Percentiles rank a stretch among this genome's conserved stretches.
phyloP scores from a whole-genome alignment of 2,113 vertebrate genomes.

The Henicopernis longicauda region DNA sequence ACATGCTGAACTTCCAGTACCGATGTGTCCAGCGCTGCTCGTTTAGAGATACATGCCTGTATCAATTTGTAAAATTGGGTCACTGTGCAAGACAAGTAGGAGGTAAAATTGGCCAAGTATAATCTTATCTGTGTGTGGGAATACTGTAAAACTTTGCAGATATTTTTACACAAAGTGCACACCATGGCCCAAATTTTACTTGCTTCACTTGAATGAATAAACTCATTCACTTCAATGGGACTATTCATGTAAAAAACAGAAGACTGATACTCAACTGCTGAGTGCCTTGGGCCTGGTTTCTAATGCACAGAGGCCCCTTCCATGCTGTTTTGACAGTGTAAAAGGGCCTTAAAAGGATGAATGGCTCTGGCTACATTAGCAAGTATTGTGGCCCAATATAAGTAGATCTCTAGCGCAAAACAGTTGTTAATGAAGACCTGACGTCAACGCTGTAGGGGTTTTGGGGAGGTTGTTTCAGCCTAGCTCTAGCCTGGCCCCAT shows the following conservation, averaged over 20 bases:
- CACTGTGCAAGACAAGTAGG: conserved; percentile 59
- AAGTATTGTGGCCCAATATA: conserved; percentile 53
- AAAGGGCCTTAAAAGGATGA: conserved; percentile 50
- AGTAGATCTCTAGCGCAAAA: conserved; percentile 15
- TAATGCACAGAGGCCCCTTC: conserved; percentile 33
- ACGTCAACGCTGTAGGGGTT: background rate
- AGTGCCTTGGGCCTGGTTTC: conserved; percentile 55
- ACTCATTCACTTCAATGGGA: conserved; percentile 63
- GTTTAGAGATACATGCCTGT: background rate
- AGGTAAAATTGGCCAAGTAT: conserved; percentile 53
- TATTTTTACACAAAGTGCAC: conserved; percentile 64
- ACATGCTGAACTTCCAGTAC: background rate
- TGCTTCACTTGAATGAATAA: conserved; percentile 62
- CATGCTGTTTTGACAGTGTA: conserved; percentile 50
- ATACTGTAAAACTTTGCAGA: conserved; percentile 62
- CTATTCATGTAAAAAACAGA: conserved; percentile 65
- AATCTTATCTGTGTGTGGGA: conserved; percentile 65
- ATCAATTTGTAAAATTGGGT: conserved; percentile 35
- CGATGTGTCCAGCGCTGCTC: background rate
- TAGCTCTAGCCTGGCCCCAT: background rate
- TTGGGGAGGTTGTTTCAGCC: background rate
- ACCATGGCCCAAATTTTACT: conserved; percentile 65
- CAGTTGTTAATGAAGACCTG: conserved; percentile 50
- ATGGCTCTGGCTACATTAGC: conserved; percentile 63
- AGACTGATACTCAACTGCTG: conserved; percentile 43